Base-by-base conservation (phyloP, 2,113 vertebrate genomes). In the Polypterus bichir region DNA sequence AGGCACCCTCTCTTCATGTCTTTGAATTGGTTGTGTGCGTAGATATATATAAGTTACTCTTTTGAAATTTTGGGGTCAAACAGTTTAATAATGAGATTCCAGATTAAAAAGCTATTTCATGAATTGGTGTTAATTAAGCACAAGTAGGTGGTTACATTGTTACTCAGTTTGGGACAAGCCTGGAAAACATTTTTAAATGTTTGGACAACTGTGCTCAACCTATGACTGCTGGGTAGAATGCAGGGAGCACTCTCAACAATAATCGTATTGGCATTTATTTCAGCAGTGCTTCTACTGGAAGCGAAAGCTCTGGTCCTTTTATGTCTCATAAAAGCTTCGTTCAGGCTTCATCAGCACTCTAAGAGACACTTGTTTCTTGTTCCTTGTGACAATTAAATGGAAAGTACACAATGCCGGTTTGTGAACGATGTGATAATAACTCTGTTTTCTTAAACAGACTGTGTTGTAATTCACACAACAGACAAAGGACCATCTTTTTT, bases 51-150 rank as follows among this genome's bases (percentile, higher is more conserved):
- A 27, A 27, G 27, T 27, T 27, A 27, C 27, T 27, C 27, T 27
- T 27, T 27, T 27, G 2, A 27, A 27, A 27, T 27, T 27, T 27
- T 27, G 27, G 27, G 27, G 27, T 27, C 27, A 27, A 27, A 27
- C 27, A 27, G 27, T 27, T 27, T 27, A 27, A 27, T 27, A 27
- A 27, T 27, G 27, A 27, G 27, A 27, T 27, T 27, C 27, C 27
- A 27, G 27, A 27, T 27, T 27, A 27, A 27, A 27, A 27, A 27
- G 27, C 27, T 27, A 27, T 27, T 27, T 27, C 27, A 27, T 27
- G 27, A 27, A 27, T 27, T 27, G 27, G 27, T 27, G 27, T 77
- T 63, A 75, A 77, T 83, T 73, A 79, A 65, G 59, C 61, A 65
- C 69, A 72, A 68, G 71, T 68, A 72, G 66, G 69, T 53, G 46